These are phyloP conservation scores for Neomorphus geoffroyi DNA, from an alignment of 2,797 vertebrate genomes.

Conservation along the genomic window DNA sequence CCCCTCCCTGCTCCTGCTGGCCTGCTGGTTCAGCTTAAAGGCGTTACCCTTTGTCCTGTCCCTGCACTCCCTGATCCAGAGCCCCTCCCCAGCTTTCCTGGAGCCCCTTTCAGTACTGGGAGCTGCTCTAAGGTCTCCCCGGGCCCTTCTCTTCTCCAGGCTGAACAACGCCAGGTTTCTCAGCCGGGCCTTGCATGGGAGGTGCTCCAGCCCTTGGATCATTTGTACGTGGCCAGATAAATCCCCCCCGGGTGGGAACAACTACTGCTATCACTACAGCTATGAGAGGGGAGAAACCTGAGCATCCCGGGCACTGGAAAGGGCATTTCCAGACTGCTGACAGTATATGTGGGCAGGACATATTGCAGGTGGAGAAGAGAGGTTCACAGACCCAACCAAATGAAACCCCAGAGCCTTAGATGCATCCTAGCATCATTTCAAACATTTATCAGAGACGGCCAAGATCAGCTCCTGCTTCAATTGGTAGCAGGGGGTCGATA, in stretches of 20 bases:
- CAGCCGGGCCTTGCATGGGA: no score
- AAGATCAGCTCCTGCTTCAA: background rate
- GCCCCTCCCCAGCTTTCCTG: no score
- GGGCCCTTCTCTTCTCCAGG: no score
- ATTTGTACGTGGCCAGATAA: background rate
- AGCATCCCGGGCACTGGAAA: background rate
- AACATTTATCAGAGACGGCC: background rate
- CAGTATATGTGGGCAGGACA: background rate
- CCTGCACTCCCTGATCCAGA: no score
- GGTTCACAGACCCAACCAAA: background rate
- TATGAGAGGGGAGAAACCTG: background rate
- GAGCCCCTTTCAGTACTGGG: no score
- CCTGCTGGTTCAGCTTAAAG: no score
- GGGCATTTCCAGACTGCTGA: background rate
- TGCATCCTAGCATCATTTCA: background rate
- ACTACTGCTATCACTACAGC: background rate
- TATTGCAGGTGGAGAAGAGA: background rate
- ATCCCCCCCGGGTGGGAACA: background rate
- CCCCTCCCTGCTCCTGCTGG: no score
- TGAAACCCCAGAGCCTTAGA: background rate
- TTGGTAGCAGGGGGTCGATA: background rate
- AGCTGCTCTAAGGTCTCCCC: no score
- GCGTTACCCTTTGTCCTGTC: no score
- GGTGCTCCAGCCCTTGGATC: no score
- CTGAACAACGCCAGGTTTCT: no score